phyloP scores from a whole-genome alignment of 2,113 vertebrate genomes.

The Cryptotis parvus region DNA sequence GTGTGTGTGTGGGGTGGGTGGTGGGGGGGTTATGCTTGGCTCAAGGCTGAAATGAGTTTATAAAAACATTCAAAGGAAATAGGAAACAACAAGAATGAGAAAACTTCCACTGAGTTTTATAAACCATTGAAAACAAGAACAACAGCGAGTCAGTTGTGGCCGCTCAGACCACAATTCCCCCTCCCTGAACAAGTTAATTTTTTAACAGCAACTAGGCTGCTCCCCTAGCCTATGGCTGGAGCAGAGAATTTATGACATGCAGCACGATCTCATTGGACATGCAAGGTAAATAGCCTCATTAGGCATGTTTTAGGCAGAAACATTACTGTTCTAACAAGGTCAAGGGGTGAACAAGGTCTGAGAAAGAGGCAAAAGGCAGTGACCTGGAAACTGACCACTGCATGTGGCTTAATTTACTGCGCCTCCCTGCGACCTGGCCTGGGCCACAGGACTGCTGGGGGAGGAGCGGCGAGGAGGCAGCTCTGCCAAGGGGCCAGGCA shows the following conservation, averaged over 20 bases:
- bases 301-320: conserved; percentile 72
- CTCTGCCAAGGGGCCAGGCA: no score
- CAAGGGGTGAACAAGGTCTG: conserved; percentile 37
- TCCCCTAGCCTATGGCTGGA: conserved; percentile 9
- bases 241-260: conserved; percentile 49
- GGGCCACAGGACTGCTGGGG: no score
- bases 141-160: not conserved
- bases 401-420: not conserved
- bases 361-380: conserved; percentile 59
- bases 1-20: no score
- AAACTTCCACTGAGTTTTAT: not conserved
- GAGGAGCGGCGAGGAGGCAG: no score
- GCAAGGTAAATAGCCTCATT: conserved; percentile 74
- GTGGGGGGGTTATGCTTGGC: not conserved
- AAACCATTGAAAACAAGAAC: not conserved
- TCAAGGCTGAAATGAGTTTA: not conserved
- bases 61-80: not conserved
- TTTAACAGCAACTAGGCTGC: conserved; percentile 47
- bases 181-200: conserved; percentile 62
- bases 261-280: conserved; percentile 56
- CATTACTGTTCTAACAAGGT: conserved; percentile 67
- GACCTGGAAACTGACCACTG: conserved; percentile 51
- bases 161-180: not conserved
- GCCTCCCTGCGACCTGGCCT: not conserved
- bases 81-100: not conserved